Percentiles rank a stretch among this genome's conserved stretches.
Conservation (phyloP, 2,888 invertebrate genomes). For the Pachycephus smyrnensis region DNA sequence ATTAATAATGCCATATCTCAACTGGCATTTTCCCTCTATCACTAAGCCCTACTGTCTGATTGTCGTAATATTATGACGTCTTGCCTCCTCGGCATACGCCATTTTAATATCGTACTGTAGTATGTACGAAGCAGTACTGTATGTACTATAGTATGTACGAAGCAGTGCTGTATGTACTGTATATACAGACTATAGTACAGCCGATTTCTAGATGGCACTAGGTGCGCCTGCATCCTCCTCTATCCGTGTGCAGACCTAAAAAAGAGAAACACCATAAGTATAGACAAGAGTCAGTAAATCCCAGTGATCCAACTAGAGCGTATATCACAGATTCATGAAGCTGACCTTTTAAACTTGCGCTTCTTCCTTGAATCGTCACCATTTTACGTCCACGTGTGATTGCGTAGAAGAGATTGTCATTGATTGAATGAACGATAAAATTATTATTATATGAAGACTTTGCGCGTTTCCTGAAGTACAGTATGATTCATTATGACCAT, state of each 20-base stretch:
- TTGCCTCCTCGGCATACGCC: slow-evolving; percentile 28
- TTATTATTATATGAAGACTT: neutral
- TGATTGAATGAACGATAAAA: no score
- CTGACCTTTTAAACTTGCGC: neutral
- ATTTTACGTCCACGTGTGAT: neutral
- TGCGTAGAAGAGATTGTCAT: neutral
- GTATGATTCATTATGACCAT: neutral
- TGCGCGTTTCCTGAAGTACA: neutral
- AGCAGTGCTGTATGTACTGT: neutral
- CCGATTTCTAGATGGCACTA: neutral
- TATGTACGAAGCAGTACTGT: no score
- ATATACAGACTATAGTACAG: neutral
- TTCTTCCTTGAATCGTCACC: neutral
- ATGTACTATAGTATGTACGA: slow-evolving; percentile 21
- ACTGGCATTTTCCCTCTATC: neutral
- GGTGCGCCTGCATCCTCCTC: neutral
- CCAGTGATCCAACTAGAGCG: neutral
- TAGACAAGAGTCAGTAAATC: neutral
- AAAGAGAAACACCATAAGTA: neutral
- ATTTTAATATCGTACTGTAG: slow-evolving; percentile 40
- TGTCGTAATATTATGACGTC: slow-evolving; percentile 43
- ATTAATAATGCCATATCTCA: neutral
- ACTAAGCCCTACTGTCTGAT: slow-evolving; percentile 28
- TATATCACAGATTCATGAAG: neutral
- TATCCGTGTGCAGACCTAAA: neutral